A percentile compares a stretch with the other conserved stretches of the same genome.
These are phyloP conservation scores for Acrocera orbiculus DNA, from an alignment of 2,888 invertebrate species.

Conservation along the genomic window DNA sequence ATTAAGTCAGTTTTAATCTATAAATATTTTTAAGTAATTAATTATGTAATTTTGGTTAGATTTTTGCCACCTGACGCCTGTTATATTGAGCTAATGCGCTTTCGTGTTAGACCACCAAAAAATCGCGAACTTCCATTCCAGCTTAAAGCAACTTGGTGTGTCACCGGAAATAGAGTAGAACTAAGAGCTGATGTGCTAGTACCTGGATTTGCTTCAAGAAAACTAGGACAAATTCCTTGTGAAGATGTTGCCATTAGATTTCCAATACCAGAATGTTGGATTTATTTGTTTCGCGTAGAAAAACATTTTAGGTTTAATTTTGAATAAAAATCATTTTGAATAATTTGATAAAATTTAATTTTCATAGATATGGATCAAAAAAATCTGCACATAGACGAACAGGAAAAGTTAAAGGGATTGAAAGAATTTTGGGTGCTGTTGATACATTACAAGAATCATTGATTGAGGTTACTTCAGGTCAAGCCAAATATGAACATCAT, in stretches of 20 bases:
- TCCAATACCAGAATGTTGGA: slow-evolving; percentile 99
- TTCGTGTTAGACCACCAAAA: slow-evolving; percentile 85
- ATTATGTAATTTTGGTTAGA: slow-evolving; percentile 35
- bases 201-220: slow-evolving; percentile 90
- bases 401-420: slow-evolving; percentile 84
- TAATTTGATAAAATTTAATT: background rate
- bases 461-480: slow-evolving; percentile 89
- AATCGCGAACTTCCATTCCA: slow-evolving; percentile 94
- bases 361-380: slow-evolving; percentile 77
- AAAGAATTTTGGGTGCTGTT: slow-evolving; percentile 77
- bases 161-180: slow-evolving; percentile 82
- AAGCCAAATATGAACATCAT: slow-evolving; percentile 98
- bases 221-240: slow-evolving; percentile 89
- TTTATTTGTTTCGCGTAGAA: slow-evolving; percentile 95
- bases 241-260: slow-evolving; percentile 93
- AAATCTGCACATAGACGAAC: slow-evolving; percentile 80
- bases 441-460: slow-evolving; percentile 79
- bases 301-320: slow-evolving; percentile 58
- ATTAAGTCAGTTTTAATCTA: slow-evolving; percentile 53
- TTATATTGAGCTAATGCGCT: slow-evolving; percentile 91
- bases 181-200: slow-evolving; percentile 89
- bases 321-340: background rate
- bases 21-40: background rate
- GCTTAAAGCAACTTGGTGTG: slow-evolving; percentile 75
- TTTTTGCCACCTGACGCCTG: slow-evolving; percentile 96